A percentile compares a stretch with the other conserved stretches of the same genome.
Evolutionary conservation across 2,888 invertebrate species (phyloP).

Genomic region (Papilio elwesi): DNA sequence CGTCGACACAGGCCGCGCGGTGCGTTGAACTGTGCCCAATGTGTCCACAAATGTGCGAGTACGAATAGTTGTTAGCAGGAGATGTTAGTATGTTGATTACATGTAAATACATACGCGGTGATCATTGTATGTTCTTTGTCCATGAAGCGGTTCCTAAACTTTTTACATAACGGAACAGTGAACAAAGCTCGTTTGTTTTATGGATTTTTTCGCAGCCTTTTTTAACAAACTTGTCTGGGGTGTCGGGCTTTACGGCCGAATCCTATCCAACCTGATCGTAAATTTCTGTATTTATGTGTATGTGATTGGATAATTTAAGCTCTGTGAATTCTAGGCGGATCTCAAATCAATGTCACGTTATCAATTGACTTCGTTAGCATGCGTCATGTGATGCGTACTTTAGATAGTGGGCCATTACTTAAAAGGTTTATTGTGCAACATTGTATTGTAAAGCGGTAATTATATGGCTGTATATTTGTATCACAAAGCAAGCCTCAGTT

Average conservation of each 20-base stretch:
- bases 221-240: no score
- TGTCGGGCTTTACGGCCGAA: no score
- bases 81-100: neutral
- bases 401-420: neutral
- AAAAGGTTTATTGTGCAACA: no score
- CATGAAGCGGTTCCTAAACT: neutral
- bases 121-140: neutral
- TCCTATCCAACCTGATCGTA: no score
- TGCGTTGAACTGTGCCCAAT: constrained; percentile 36
- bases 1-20: constrained; percentile 29
- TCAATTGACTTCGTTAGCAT: neutral
- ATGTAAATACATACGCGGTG: no score
- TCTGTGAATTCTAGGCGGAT: neutral
- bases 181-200: neutral
- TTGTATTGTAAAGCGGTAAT: no score
- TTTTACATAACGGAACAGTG: neutral
- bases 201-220: no score
- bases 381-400: neutral
- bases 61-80: neutral
- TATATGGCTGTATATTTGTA: no score
- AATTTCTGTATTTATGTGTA: no score
- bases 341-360: neutral
- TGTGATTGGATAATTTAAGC: neutral
- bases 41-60: constrained; percentile 9
- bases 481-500: no score